These are phyloP conservation scores for Aplochiton taeniatus DNA, from an alignment of 2,797 vertebrate species.

Conservation along the genomic window DNA sequence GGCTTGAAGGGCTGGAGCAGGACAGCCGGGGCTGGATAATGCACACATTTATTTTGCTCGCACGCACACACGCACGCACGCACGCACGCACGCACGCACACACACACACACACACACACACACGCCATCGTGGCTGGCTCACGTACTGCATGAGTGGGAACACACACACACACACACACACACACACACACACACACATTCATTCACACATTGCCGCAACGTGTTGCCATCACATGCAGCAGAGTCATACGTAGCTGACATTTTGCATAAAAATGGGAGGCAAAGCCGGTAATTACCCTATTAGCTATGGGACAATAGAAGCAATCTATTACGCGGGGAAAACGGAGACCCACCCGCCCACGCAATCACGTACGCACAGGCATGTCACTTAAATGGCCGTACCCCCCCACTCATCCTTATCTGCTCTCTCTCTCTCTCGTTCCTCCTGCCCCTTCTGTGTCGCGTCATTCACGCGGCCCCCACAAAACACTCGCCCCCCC, in stretches of 20 bases:
- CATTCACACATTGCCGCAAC: neutral
- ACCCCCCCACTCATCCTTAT: conserved; percentile 24
- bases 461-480: conserved; percentile 27
- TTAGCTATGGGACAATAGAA: conserved; percentile 46
- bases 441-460: conserved; percentile 23
- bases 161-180: neutral
- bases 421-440: conserved; percentile 4
- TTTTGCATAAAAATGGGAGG: conserved; percentile 22
- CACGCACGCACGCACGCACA: neutral
- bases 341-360: neutral
- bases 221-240: conserved; percentile 18
- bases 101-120: neutral
- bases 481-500: conserved; percentile 30
- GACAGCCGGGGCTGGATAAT: conserved; percentile 1
- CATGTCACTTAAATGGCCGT: conserved; percentile 16
- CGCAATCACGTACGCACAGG: conserved; percentile 4
- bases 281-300: conserved; percentile 40
- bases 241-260: conserved; percentile 17
- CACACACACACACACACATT: conserved; percentile 7
- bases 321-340: conserved; percentile 26
- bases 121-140: neutral
- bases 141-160: neutral
- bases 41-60: neutral
- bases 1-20: conserved; percentile 40
- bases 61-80: neutral